Base-by-base conservation (phyloP, 2,888 invertebrate species). In the Eilema griseolum region DNA sequence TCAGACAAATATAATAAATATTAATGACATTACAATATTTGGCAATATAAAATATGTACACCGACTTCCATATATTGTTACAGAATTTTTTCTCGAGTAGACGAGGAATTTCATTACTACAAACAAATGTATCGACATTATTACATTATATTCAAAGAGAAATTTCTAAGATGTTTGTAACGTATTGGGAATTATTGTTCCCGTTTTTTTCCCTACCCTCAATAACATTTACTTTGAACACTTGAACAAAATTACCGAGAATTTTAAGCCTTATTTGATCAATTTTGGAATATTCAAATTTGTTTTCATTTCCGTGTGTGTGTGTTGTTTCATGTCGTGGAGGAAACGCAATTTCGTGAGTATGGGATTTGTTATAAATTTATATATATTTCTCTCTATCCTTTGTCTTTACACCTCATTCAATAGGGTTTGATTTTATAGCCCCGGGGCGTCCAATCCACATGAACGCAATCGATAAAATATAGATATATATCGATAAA, bases 111-210 rank as follows among this genome's bases (percentile, higher is more conserved):
- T 83, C 70, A 78, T 81, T 78, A 74, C 61, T 61, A 70, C 59
- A 73, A 73, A 83, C 77, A 76, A 76, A 80, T 72, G 71, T 83
- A 75, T 79, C 71, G 73, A 61, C 73, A 70, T 78, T 73, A 83
- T 77, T 71, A 72, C 46, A 72, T 76, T 73, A 76, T 70, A 69
- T 72, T 70, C 74, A 76, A 76, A 79, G 67, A 14, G 61, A 77
- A 76, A 72, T 77, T 80, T 77, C 71, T 76, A 73, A 83, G 83
- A 77, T 76, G 68, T 76, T 81, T 81, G 78, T 73, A 78, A 82
- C 66, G 75, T 84, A 83, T 83, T 71, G 78, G 56, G 75, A 79
- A 78, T 81, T 84, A 81, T 76, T 82, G 77, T 80, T 77, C 56
- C 56, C 56, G 46, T 75, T 72, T 74, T 77, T 78, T 76, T 76